Evolutionary conservation across 2,113 vertebrate species (phyloP).

Genomic region (Ophthalmolycus amberensis): DNA sequence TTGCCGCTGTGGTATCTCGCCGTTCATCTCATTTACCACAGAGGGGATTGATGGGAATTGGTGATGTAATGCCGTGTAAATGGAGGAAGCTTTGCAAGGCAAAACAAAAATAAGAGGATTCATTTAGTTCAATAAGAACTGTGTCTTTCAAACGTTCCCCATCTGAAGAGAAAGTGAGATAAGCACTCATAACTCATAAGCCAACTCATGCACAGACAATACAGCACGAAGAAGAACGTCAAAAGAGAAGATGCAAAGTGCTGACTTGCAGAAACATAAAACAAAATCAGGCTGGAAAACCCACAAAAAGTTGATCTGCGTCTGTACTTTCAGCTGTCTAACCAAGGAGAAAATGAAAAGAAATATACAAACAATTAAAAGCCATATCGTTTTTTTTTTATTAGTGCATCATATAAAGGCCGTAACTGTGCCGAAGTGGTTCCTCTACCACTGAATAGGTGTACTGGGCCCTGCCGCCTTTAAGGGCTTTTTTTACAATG

Average conservation of each 20-base stretch:
- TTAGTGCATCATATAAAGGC: slow-evolving; percentile 33
- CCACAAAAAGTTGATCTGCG: background rate
- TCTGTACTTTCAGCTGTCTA: background rate
- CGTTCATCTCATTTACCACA: slow-evolving; percentile 59
- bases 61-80: slow-evolving; percentile 69
- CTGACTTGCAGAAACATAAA: background rate
- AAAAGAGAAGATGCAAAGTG: background rate
- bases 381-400: slow-evolving; percentile 37
- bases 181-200: background rate
- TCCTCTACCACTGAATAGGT: slow-evolving; percentile 22
- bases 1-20: slow-evolving; percentile 38
- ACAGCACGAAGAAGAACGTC: background rate
- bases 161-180: background rate
- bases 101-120: slow-evolving; percentile 20
- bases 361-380: slow-evolving; percentile 1
- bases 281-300: background rate
- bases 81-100: slow-evolving; percentile 36
- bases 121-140: background rate
- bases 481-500: slow-evolving; percentile 36
- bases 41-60: slow-evolving; percentile 26
- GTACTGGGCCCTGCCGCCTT: slow-evolving; percentile 46
- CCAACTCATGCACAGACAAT: background rate
- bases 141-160: background rate
- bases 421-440: slow-evolving; percentile 23
- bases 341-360: slow-evolving; percentile 1